A percentile compares a stretch with the other conserved stretches of the same genome.
These are phyloP conservation scores for Aradus depressus DNA, from an alignment of 2,888 invertebrate species.

Conservation along the genomic window DNA sequence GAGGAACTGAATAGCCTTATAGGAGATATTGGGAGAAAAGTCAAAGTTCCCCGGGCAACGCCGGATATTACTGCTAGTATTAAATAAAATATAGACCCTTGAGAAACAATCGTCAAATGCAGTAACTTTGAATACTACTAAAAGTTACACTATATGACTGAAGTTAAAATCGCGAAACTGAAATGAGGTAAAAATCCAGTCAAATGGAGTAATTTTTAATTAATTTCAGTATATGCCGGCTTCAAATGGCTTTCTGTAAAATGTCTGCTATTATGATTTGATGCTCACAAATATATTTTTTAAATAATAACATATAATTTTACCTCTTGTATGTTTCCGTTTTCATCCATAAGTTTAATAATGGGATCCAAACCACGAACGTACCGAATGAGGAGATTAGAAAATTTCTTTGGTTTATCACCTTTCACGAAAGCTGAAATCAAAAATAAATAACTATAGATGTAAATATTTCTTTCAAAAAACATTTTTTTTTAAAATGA, in stretches of 20 bases:
- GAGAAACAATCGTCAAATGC: too few relatives aligned
- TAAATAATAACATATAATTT: too few relatives aligned
- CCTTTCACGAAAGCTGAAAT: conserved; percentile 84
- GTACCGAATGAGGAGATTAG: conserved; percentile 84
- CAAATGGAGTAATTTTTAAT: too few relatives aligned
- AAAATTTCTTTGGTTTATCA: conserved; percentile 77
- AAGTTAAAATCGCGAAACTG: too few relatives aligned
- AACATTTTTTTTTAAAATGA: not conserved
- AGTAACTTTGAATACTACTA: too few relatives aligned
- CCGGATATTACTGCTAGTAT: too few relatives aligned
- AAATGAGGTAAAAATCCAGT: too few relatives aligned
- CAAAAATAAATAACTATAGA: conserved; percentile 10
- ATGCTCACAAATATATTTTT: not conserved
- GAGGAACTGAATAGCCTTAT: too few relatives aligned
- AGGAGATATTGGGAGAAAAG: too few relatives aligned
- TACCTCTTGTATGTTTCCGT: conserved; percentile 65
- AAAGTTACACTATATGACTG: too few relatives aligned
- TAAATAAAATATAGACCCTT: too few relatives aligned
- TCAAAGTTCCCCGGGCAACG: too few relatives aligned
- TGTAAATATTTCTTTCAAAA: not conserved
- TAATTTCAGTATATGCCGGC: not conserved
- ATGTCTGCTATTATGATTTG: not conserved
- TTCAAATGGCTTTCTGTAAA: not conserved
- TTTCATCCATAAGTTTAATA: conserved; percentile 77
- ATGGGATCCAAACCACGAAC: conserved; percentile 89